Base-by-base conservation (phyloP, 2,113 vertebrate species). In the Pao palembangensis region DNA sequence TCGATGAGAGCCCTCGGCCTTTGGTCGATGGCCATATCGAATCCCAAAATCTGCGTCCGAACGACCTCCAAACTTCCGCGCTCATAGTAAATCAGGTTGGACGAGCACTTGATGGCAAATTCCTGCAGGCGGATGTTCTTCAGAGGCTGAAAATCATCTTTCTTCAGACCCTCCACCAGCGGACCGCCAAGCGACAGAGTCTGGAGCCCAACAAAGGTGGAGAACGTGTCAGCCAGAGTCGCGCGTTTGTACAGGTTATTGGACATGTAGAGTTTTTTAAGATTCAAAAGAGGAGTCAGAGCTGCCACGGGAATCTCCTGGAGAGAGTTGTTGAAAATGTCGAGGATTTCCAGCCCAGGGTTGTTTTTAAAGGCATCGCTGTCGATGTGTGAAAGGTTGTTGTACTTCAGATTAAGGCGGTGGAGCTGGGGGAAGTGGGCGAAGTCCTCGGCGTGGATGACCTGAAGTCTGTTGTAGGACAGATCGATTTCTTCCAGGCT, bases 271-370 rank as follows among this genome's bases (percentile, higher is more conserved):
- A 94, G 59, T 19, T 20, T 1, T 25, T 56, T 80, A 0, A 95
- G 75, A 48, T 79, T 88, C 15, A 20, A 12, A 1, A 94, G 84
- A 0, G 86, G 85, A 6, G 48, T 41, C 68, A 95, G 47, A 0
- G 89, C 88, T 20, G 13, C 52, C 2, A 79, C 77, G 0, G 93
- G 93, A 19, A 94, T 91, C 64, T 21, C 60, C 1, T 3, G 7
- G 20, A 94, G 63, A 15, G 92, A 93, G 74, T 94, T 94, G 76
- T 95, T 94, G 65, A 94, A 95, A 53, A 95, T 83, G 59, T 81
- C 51, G 0, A 95, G 79, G 5, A 87, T 8, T 75, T 92, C 88
- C 63, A 94, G 65, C 0, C 82, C 68, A 0, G 11, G 14, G 53
- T 93, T 93, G 55, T 74, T 51, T 16, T 60, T 21, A 55, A 95